phyloP scores from a whole-genome alignment of 1,140 invertebrate species.

The Leptinotarsa undecemlineata region DNA sequence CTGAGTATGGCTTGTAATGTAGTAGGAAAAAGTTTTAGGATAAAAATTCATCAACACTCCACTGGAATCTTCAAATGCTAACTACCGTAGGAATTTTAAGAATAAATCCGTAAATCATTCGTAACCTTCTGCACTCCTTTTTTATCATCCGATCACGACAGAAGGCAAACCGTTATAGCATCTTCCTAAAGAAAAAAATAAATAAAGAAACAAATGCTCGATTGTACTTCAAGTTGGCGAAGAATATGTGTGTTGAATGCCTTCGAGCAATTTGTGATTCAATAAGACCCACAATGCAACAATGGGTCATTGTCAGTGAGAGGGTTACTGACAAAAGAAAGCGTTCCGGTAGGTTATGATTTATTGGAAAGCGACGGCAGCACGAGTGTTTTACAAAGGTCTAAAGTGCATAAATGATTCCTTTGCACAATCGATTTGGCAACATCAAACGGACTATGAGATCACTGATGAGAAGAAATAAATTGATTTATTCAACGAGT shows the following conservation, averaged over 20 bases:
- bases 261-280: neutral
- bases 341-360: neutral
- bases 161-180: neutral
- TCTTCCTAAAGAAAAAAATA: neutral
- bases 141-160: neutral
- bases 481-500: too few relatives aligned
- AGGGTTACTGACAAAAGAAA: conserved; percentile 1
- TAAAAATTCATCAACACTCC: too few relatives aligned
- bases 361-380: neutral
- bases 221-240: neutral
- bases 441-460: too few relatives aligned
- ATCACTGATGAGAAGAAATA: too few relatives aligned
- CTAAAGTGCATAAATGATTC: neutral
- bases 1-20: too few relatives aligned
- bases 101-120: neutral
- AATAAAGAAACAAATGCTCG: neutral
- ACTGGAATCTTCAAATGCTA: too few relatives aligned
- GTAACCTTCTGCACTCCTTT: neutral
- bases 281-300: conserved; percentile 3
- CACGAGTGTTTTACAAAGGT: neutral
- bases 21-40: too few relatives aligned
- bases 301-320: conserved; percentile 2
- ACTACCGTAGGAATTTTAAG: too few relatives aligned
- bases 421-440: too few relatives aligned
- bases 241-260: conserved; percentile 3